These are phyloP conservation scores for Apotomis turbidana DNA, from an alignment of 2,888 invertebrate genomes.

Conservation along the genomic window DNA sequence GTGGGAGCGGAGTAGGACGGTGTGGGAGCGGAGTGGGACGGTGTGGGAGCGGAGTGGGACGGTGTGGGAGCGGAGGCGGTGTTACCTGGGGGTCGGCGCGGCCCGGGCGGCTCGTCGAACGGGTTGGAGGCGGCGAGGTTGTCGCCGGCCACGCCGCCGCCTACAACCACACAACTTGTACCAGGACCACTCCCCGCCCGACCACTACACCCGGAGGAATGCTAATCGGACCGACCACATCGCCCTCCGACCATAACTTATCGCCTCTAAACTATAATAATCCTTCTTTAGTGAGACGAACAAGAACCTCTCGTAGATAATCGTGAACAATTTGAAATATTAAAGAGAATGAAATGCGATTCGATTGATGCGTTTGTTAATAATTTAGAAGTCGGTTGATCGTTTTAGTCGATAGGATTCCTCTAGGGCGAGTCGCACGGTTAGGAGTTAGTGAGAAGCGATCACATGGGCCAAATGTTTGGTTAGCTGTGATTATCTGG, in stretches of 20 bases:
- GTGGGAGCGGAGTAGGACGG: too few relatives aligned
- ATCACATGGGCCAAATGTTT: conserved; percentile 60
- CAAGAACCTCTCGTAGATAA: too few relatives aligned
- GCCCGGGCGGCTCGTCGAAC: conserved; percentile 90
- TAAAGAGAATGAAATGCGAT: neutral
- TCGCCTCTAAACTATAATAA: too few relatives aligned
- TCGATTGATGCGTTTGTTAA: neutral
- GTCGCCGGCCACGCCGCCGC: conserved; percentile 84
- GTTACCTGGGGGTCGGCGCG: conserved; percentile 80
- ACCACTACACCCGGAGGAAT: conserved; percentile 20
- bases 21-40: too few relatives aligned
- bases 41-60: too few relatives aligned
- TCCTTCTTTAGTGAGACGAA: too few relatives aligned
- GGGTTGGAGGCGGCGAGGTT: conserved; percentile 94
- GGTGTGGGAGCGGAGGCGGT: conserved; percentile 46
- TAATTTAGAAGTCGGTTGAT: neutral
- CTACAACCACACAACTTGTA: conserved; percentile 71
- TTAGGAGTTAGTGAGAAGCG: conserved; percentile 69
- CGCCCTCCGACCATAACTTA: neutral
- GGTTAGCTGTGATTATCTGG: conserved; percentile 59
- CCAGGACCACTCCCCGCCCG: conserved; percentile 38
- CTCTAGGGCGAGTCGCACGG: conserved; percentile 51
- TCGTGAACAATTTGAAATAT: too few relatives aligned
- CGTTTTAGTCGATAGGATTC: conserved; percentile 28
- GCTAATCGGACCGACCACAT: neutral